These are phyloP conservation scores for Diacarnus erythraeanus DNA, from an alignment of 37 sponge, comb jelly and placozoan species.

Conservation along the genomic window DNA sequence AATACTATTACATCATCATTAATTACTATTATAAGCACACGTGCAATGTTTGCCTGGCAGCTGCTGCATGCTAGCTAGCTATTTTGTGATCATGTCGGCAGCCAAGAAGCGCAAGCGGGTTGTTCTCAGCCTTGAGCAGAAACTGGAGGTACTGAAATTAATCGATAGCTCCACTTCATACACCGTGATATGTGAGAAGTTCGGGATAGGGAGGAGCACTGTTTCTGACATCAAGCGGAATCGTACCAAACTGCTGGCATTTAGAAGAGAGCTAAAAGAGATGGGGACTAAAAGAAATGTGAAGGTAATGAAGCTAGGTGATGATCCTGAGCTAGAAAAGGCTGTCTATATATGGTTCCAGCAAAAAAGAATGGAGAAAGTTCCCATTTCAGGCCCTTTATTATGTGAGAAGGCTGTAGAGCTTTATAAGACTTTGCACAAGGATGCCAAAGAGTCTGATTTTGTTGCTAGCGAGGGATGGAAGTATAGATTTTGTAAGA, in stretches of 20 bases:
- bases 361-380: slow-evolving; percentile 31
- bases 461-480: slow-evolving; percentile 35
- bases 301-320: slow-evolving; percentile 47
- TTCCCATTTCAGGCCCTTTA: slow-evolving; percentile 38
- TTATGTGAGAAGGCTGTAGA: slow-evolving; percentile 20
- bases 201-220: no score
- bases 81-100: no score
- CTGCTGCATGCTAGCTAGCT: no score
- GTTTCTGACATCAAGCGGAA: background rate
- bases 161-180: no score
- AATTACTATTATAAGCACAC: no score
- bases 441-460: background rate
- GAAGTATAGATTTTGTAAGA: slow-evolving; percentile 38
- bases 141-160: no score
- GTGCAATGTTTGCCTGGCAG: no score
- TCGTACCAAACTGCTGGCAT: background rate
- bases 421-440: background rate
- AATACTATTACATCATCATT: no score
- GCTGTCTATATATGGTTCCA: slow-evolving; percentile 39
- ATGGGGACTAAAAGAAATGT: slow-evolving; percentile 33
- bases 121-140: no score
- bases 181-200: no score
- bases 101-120: background rate
- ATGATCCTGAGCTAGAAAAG: slow-evolving; percentile 20
- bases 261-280: slow-evolving; percentile 25